A percentile compares a stretch with the other conserved stretches of the same genome.
Evolutionary conservation across 2,113 vertebrate species (phyloP).

Genomic region (Rhipidura dahli): DNA sequence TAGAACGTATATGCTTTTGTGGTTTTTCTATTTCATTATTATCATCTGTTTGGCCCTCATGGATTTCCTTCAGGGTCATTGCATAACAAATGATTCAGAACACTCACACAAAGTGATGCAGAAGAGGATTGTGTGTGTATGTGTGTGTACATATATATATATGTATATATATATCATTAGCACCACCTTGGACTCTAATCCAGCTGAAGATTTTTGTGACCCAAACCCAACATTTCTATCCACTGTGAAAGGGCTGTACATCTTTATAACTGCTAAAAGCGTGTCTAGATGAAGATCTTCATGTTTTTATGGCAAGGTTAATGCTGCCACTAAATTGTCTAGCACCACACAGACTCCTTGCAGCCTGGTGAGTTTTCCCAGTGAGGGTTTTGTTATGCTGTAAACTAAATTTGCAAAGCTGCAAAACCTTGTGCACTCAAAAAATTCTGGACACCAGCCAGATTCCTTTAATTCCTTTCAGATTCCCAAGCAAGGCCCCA

Average conservation of each 20-base stretch:
- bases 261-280: not conserved
- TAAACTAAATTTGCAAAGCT: slow-evolving; percentile 7
- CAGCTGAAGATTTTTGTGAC: not conserved
- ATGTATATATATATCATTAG: not conserved
- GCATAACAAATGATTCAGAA: not conserved
- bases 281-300: not conserved
- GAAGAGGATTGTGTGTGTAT: rapidly evolving
- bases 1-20: not conserved
- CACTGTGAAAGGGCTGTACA: not conserved
- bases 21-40: not conserved
- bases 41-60: not conserved
- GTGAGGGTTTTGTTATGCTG: not conserved
- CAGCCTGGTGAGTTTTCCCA: not conserved
- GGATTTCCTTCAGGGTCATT: not conserved
- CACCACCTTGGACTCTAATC: not conserved
- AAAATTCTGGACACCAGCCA: not conserved
- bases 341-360: not conserved
- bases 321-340: not conserved
- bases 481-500: not conserved
- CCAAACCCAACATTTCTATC: not conserved
- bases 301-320: not conserved
- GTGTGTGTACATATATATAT: rapidly evolving
- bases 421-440: not conserved
- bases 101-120: not conserved
- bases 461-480: not conserved